phyloP scores from a whole-genome alignment of 2,797 vertebrate species.

The Micrastur ruficollis region DNA sequence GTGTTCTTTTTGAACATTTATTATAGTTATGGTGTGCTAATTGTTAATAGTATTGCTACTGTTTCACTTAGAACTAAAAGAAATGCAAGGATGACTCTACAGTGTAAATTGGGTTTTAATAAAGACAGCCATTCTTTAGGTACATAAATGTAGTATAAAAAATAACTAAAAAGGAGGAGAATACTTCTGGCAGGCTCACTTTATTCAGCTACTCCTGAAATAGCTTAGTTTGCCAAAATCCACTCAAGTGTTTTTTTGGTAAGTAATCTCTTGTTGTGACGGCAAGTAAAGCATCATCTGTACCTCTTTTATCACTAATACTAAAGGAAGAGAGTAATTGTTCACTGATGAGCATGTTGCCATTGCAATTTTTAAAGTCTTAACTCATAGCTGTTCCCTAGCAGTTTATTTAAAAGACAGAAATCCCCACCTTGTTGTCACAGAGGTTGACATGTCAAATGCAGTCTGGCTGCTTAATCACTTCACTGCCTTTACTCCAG shows the following conservation, averaged over 20 bases:
- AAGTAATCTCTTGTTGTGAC: not conserved
- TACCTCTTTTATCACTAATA: not conserved
- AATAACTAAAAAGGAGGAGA: not conserved
- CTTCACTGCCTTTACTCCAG: not conserved
- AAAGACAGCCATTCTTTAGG: not conserved
- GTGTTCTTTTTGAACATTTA: not conserved
- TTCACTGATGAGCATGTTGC: not conserved
- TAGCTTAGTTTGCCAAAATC: conserved; percentile 14
- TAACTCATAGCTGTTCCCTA: not conserved
- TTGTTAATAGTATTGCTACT: not conserved
- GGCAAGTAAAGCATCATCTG: not conserved
- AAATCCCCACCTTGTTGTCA: not conserved
- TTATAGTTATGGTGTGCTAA: not conserved
- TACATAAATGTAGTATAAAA: not conserved
- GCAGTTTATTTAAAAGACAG: conserved; percentile 20
- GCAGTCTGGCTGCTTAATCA: conserved; percentile 10
- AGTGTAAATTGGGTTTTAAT: not conserved
- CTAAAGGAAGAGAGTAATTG: not conserved
- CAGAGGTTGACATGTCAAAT: not conserved
- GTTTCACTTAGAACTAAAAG: not conserved
- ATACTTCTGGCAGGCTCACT: not conserved
- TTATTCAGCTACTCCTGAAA: conserved; percentile 12
- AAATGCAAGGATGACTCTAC: not conserved
- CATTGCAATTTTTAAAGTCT: not conserved
- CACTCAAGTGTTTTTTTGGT: not conserved